These are phyloP conservation scores for Cairina moschata DNA, from an alignment of 2,113 vertebrate species.

Conservation along the genomic window DNA sequence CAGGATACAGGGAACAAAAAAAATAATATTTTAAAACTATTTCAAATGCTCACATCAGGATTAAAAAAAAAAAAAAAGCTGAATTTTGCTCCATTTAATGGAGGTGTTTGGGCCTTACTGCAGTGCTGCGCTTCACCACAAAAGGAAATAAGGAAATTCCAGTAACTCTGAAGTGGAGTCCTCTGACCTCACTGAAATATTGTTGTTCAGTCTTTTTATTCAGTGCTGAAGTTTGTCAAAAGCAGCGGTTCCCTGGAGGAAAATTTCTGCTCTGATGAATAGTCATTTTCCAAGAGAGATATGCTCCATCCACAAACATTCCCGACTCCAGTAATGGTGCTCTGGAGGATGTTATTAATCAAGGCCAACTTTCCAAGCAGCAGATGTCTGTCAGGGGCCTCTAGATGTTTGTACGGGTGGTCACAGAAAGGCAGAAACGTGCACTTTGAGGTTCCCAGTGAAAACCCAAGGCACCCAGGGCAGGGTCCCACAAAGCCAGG, in stretches of 20 bases:
- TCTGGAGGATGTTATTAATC: constrained; percentile 19
- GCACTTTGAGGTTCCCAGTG: not conserved
- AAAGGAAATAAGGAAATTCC: constrained; percentile 65
- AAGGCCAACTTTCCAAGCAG: not conserved
- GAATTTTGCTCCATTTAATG: not conserved
- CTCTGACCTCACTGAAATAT: constrained; percentile 19
- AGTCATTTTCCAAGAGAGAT: not conserved
- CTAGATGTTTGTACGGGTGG: not conserved
- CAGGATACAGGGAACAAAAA: not conserved
- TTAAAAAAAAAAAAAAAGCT: not conserved
- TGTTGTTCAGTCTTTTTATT: not conserved
- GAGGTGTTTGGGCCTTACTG: not conserved
- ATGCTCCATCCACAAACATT: not conserved
- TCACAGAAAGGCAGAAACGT: not conserved
- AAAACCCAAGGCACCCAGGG: not conserved
- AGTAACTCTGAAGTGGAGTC: not conserved
- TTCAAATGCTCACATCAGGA: not conserved
- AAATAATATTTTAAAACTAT: not conserved
- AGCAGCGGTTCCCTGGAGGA: not conserved
- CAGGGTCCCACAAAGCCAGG: not conserved
- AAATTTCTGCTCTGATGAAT: not conserved
- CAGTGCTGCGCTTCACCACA: not conserved
- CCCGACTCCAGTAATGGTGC: not conserved
- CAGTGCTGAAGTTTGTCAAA: not conserved
- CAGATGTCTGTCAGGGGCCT: not conserved